A percentile compares a stretch with the other conserved stretches of the same genome.
These are phyloP conservation scores for Lordiphosa fenestrarum DNA, from an alignment of 2,888 invertebrate species.

Conservation along the genomic window DNA sequence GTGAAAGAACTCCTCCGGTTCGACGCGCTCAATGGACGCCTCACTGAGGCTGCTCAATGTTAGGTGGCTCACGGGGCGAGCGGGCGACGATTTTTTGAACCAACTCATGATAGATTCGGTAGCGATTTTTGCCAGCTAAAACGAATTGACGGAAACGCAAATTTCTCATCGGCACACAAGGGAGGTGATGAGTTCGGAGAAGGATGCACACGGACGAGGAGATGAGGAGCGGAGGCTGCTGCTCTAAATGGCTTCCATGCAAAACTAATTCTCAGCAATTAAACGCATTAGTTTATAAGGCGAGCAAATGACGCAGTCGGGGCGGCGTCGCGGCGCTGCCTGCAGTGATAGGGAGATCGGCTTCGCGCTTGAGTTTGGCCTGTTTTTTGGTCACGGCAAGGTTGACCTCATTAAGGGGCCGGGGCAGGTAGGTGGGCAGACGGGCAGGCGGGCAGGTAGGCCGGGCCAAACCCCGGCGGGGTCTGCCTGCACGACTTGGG, in stretches of 20 bases:
- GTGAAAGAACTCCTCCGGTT: slow-evolving; percentile 79
- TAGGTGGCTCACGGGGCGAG: slow-evolving; percentile 81
- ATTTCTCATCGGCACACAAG: slow-evolving; percentile 82
- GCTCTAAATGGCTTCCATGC: slow-evolving; percentile 71
- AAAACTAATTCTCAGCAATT: slow-evolving; percentile 72
- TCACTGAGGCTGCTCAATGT: slow-evolving; percentile 55
- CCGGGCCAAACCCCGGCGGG: no score
- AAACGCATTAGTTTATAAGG: slow-evolving; percentile 73
- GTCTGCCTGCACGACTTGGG: no score
- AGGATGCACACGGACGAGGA: no score
- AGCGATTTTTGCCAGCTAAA: slow-evolving; percentile 84
- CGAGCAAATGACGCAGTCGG: slow-evolving; percentile 7
- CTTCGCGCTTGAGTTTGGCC: slow-evolving; percentile 10
- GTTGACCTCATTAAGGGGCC: slow-evolving; percentile 19
- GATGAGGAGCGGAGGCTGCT: slow-evolving; percentile 39
- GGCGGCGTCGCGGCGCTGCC: slow-evolving; percentile 8
- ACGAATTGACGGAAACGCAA: slow-evolving; percentile 83
- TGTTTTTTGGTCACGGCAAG: background rate
- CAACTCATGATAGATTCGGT: slow-evolving; percentile 83
- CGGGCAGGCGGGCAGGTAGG: slow-evolving; percentile 27
- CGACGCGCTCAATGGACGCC: slow-evolving; percentile 67
- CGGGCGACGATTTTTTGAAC: slow-evolving; percentile 85
- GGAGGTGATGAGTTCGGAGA: no score
- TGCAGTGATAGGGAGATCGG: slow-evolving; percentile 32
- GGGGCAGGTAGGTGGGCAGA: slow-evolving; percentile 22